These are phyloP conservation scores for Epirrita christyi DNA, from an alignment of 2,888 invertebrate species.

Conservation along the genomic window DNA sequence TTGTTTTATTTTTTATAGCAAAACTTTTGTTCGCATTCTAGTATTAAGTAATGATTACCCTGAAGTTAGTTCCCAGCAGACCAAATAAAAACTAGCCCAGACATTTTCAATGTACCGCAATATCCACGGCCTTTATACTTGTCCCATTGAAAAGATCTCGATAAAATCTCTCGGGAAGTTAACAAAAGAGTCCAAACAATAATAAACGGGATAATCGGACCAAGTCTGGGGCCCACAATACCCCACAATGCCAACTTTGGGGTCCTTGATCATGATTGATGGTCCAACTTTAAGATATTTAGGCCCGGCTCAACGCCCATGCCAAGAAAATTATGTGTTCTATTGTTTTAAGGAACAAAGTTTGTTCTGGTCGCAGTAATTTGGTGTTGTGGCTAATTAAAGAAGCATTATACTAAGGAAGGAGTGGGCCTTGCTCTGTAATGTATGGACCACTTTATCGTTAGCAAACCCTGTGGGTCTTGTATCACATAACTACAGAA, in stretches of 20 bases:
- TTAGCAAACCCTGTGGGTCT: not conserved
- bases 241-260: constrained; percentile 37
- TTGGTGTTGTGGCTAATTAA: constrained; percentile 12
- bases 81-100: constrained; percentile 3
- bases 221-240: constrained; percentile 17
- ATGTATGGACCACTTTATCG: constrained; percentile 11
- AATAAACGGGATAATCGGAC: constrained; percentile 41
- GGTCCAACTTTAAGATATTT: constrained; percentile 33
- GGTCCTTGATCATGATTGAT: constrained; percentile 42
- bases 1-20: no score
- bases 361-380: constrained; percentile 6
- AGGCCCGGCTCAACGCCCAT: constrained; percentile 25
- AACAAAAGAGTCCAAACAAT: constrained; percentile 43
- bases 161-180: constrained; percentile 38
- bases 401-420: constrained; percentile 13
- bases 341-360: constrained; percentile 33
- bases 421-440: not conserved
- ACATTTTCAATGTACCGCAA: constrained; percentile 6
- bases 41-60: not conserved
- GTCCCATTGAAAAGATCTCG: constrained; percentile 36
- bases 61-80: not conserved
- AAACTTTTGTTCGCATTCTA: no score
- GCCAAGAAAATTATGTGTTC: constrained; percentile 36
- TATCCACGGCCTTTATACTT: constrained; percentile 13
- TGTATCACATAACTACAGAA: no score